Evolutionary conservation across 2,113 vertebrate species (phyloP).

Genomic region (Podiceps cristatus): DNA sequence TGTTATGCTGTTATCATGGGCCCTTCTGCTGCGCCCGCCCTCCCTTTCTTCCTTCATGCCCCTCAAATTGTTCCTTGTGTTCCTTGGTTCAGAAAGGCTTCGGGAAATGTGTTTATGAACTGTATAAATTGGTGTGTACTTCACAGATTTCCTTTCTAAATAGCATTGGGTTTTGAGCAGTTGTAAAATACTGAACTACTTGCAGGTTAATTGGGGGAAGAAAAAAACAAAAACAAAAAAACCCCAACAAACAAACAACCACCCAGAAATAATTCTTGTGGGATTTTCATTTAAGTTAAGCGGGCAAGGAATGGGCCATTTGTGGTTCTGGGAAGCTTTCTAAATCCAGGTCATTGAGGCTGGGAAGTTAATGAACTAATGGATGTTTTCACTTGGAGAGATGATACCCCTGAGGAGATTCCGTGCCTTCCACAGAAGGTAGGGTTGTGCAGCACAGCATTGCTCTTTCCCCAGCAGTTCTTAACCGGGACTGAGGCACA

Average conservation of each 20-base stretch:
- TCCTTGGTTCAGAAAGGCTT: neutral
- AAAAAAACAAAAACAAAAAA: neutral
- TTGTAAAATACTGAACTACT: neutral
- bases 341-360: neutral
- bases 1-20: neutral
- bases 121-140: neutral
- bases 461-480: neutral
- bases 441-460: neutral
- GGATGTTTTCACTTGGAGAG: neutral
- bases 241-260: no score
- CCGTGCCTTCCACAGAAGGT: neutral
- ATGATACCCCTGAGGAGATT: neutral
- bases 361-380: constrained; percentile 11
- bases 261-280: neutral
- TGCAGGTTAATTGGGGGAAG: neutral
- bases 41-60: neutral
- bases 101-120: neutral
- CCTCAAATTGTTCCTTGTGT: neutral
- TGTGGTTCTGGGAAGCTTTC: neutral
- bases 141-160: constrained; percentile 1
- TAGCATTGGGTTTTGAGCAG: neutral
- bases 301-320: neutral
- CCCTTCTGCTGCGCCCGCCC: neutral
- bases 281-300: neutral
- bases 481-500: neutral